These are phyloP conservation scores for Motacilla tschutschensis DNA, from an alignment of 2,113 vertebrate species.

Conservation along the genomic window DNA sequence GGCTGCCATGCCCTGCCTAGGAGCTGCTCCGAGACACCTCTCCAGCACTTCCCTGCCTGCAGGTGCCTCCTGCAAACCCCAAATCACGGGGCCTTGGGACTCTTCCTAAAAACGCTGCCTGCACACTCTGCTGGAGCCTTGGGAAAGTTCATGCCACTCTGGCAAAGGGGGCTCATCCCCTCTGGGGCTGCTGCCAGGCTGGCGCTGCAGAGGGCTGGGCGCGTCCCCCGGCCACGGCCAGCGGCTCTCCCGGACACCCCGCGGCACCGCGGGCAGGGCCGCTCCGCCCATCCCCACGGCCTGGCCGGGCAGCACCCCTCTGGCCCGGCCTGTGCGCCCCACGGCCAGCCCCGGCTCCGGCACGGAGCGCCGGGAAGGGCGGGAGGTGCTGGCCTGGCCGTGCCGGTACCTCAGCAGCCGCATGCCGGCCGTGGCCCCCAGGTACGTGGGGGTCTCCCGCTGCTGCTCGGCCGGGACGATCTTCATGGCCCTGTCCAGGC, in stretches of 20 bases:
- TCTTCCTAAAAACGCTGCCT: neutral
- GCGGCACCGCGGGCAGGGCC: fast-evolving
- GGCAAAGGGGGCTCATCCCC: neutral
- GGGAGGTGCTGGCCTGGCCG: fast-evolving
- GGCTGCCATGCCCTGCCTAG: neutral
- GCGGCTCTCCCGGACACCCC: neutral
- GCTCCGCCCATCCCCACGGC: neutral
- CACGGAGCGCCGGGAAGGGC: fast-evolving
- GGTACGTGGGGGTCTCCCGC: conserved; percentile 46
- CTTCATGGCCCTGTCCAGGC: conserved; percentile 62
- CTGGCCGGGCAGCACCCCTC: neutral
- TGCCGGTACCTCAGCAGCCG: conserved; percentile 69
- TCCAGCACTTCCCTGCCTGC: neutral
- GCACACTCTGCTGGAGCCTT: neutral
- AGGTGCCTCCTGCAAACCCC: neutral
- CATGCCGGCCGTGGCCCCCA: conserved; percentile 77
- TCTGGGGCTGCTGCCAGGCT: neutral
- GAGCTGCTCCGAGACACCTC: neutral
- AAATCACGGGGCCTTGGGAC: fast-evolving
- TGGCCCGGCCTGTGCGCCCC: fast-evolving
- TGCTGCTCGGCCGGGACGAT: conserved; percentile 47
- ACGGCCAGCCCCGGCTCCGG: neutral
- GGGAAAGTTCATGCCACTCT: fast-evolving
- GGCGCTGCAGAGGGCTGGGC: neutral
- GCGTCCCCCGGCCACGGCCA: neutral